A percentile compares a stretch with the other conserved stretches of the same genome.
Conservation (phyloP, 1,140 invertebrate species). For the Meloidogyne exigua region DNA sequence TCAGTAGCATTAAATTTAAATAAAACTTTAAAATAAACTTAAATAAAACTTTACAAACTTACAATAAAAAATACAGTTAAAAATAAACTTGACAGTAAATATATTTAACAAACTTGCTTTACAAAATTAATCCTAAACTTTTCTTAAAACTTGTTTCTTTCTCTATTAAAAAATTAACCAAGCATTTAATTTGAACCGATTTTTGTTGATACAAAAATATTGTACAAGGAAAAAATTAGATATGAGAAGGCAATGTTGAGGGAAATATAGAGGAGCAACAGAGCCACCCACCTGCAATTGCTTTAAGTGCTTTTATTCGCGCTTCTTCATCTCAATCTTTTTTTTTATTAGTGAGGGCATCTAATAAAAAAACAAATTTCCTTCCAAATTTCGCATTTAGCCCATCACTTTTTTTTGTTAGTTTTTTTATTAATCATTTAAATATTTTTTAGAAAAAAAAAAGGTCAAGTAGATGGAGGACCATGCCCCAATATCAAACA, state of each 20-base stretch:
- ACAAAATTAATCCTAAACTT: not conserved
- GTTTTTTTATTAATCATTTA: not conserved
- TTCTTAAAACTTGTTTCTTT: not conserved
- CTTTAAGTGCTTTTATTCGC: conserved; percentile 4
- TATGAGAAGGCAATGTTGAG: not conserved
- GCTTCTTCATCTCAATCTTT: too few relatives aligned
- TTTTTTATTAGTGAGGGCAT: too few relatives aligned
- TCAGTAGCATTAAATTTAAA: not conserved
- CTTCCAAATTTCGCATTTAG: not conserved
- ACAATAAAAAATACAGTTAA: too few relatives aligned
- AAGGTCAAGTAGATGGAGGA: not conserved
- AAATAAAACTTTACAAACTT: too few relatives aligned
- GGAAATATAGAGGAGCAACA: not conserved
- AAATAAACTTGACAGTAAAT: not conserved
- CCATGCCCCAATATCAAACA: not conserved
- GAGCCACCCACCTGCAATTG: not conserved
- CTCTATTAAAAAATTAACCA: not conserved
- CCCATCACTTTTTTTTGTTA: not conserved
- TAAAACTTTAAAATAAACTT: too few relatives aligned
- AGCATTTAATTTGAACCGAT: not conserved
- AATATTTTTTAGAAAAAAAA: not conserved
- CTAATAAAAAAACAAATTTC: not conserved
- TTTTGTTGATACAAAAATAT: conserved; percentile 1
- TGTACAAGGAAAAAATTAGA: not conserved
- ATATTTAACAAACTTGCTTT: not conserved